Evolutionary conservation across 2,113 vertebrate species (phyloP).

Genomic region (Empidonax traillii): DNA sequence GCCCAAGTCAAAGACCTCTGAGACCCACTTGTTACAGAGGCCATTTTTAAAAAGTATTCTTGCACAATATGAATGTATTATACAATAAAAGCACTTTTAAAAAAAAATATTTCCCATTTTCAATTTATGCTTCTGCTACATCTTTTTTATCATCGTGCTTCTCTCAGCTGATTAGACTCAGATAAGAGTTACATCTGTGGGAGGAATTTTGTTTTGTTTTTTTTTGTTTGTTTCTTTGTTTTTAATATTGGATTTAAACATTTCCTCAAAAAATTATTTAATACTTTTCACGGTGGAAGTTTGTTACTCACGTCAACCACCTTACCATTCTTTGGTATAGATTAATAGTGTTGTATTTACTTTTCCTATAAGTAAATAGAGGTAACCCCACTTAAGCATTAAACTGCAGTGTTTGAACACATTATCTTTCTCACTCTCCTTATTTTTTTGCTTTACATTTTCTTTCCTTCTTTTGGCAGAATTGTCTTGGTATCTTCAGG

Average conservation of each 20-base stretch:
- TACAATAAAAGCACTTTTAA: neutral
- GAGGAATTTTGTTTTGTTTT: too few species aligned
- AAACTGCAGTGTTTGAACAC: too few species aligned
- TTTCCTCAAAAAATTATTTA: neutral
- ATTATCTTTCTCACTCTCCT: neutral
- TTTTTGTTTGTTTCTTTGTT: too few species aligned
- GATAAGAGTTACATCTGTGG: neutral
- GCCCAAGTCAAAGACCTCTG: neutral
- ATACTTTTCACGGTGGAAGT: neutral
- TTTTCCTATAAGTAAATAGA: neutral
- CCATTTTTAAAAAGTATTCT: fast-evolving
- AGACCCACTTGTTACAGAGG: neutral
- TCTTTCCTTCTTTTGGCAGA: neutral
- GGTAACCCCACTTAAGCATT: neutral
- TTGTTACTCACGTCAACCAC: neutral
- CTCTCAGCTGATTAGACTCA: neutral
- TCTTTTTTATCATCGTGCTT: neutral
- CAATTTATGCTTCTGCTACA: neutral
- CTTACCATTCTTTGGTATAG: neutral
- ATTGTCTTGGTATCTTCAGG: neutral
- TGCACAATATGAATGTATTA: neutral
- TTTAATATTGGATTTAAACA: neutral
- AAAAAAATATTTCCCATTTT: neutral
- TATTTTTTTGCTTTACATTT: neutral
- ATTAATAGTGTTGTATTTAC: neutral